A percentile compares a stretch with the other conserved stretches of the same genome.
Conservation (phyloP, 2,888 invertebrate genomes). For the Conops quadrifasciatus region DNA sequence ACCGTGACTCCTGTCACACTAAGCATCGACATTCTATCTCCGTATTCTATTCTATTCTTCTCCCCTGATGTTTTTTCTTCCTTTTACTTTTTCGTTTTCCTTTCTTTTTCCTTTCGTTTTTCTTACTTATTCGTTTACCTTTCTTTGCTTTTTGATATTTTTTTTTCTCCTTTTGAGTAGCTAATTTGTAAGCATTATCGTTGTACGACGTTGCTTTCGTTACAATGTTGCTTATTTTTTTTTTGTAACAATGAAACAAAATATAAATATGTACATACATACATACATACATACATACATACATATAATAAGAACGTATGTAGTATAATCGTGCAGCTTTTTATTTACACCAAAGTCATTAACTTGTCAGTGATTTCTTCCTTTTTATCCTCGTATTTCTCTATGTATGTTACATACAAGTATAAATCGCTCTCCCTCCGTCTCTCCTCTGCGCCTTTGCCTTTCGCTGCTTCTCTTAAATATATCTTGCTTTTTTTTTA, state of each 20-base stretch:
- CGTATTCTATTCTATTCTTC: too few relatives aligned
- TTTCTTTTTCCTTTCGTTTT: neutral
- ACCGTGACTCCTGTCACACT: too few relatives aligned
- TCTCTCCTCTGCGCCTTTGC: neutral
- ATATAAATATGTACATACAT: neutral
- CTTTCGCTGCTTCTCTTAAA: neutral
- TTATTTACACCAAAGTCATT: neutral
- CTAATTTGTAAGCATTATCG: constrained; percentile 3
- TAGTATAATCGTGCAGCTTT: too few relatives aligned
- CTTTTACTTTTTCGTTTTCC: neutral
- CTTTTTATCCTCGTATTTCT: neutral
- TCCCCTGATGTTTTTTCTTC: too few relatives aligned
- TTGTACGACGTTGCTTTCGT: neutral
- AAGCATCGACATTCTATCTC: too few relatives aligned
- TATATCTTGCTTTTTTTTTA: neutral
- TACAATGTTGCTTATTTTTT: neutral
- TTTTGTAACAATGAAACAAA: neutral
- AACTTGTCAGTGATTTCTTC: neutral
- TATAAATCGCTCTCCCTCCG: neutral
- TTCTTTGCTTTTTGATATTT: neutral
- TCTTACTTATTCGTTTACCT: neutral
- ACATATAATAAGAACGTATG: neutral
- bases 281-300: neutral
- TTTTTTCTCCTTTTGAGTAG: neutral
- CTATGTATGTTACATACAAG: neutral